Conservation (phyloP, 2,113 vertebrate genomes). For the Dipodomys ordii region DNA sequence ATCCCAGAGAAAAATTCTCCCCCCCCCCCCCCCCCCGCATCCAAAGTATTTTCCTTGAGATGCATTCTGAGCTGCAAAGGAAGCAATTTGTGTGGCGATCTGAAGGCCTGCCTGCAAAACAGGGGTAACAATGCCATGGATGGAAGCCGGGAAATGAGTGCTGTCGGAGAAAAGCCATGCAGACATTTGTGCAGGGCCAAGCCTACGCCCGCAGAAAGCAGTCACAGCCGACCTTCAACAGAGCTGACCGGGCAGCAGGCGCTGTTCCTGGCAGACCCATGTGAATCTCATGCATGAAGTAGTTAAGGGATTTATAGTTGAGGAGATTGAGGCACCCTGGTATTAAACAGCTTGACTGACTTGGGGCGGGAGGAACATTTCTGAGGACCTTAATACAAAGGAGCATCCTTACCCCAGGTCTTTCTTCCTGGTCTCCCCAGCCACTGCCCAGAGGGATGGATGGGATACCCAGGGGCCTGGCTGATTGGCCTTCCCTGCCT, state of each 20-base stretch:
- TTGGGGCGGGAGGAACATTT: neutral
- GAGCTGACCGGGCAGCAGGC: neutral
- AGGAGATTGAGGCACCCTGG: neutral
- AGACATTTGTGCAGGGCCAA: neutral
- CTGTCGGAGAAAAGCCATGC: neutral
- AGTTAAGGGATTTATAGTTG: neutral
- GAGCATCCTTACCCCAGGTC: neutral
- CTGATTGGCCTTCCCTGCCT: neutral
- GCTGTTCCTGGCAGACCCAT: neutral
- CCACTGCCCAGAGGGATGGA: neutral
- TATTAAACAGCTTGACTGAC: neutral
- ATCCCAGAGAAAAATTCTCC: neutral
- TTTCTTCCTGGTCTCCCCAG: neutral
- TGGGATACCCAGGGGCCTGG: neutral
- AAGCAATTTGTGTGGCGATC: neutral
- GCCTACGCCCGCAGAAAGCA: neutral
- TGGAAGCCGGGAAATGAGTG: neutral
- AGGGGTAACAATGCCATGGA: neutral
- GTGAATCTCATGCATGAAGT: neutral
- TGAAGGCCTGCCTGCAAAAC: neutral
- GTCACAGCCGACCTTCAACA: neutral
- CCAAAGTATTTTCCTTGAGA: neutral
- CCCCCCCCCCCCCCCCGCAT: no score
- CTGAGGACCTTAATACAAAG: neutral
- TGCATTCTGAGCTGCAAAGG: neutral